Evolutionary conservation across 2,888 invertebrate species (phyloP), one percentile per base, ranked within the genome.

Genomic region (Unio pictorum): DNA sequence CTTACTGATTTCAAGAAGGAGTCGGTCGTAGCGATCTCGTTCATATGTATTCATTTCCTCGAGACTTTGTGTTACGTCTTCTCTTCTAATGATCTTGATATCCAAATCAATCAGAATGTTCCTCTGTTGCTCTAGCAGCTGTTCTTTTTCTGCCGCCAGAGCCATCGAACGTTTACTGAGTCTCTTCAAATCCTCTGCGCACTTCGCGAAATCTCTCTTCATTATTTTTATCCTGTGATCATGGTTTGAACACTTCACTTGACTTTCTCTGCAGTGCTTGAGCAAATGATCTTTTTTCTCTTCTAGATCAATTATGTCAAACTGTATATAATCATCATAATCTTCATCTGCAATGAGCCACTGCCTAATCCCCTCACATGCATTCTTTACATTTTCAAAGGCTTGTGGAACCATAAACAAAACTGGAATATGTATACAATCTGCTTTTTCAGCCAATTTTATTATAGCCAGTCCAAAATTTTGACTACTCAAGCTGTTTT

Each of bases 261-360:
- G 81, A 34, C 76, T 69, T n/a, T 84, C 83, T 67, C 82, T 66
- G 7, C 72, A 34, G 17, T 67, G 30, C 57, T 74, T 77, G 11
- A 74, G 74, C 62, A 81, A 80, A 1, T 63, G 61, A 20, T 83
- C 81, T 30, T 77, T 70, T 56, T 82, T 82, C 54, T 70, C 72
- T 65, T 84, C 85, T 30, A 86, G 64, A 45, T 86, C 84, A 6
- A 66, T 64, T 20, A 87, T 80, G 64, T 87, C 86, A 64, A 75
- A 75, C 45, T 78, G 76, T 20, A 87, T 74, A 71, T 81, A 87
- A 18, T 80, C 79, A 6, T 84, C 79, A 68, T 87, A 87, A 8
- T 75, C 75, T 58, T 76, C 78, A 63, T 87, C 87, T 2, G 83
- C 84, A 55, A 84, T 78, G 26, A 86, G 61, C 87, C 87, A 87